Conservation (phyloP, 2,113 vertebrate species). For the Mesoclemmys tuberculata region DNA sequence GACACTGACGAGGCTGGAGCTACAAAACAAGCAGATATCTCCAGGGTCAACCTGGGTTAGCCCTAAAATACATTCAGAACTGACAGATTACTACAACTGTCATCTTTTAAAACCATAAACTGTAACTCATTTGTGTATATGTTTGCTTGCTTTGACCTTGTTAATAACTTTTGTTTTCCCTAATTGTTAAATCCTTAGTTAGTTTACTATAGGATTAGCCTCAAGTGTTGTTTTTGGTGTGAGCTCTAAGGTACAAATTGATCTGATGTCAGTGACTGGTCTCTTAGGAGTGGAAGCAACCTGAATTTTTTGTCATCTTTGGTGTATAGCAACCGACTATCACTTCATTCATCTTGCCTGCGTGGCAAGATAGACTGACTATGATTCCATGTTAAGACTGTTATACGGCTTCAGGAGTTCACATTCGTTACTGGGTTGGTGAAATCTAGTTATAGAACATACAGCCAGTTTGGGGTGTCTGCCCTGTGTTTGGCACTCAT, state of each 20-base stretch:
- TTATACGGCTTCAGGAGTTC: not conserved
- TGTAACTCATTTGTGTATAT: not conserved
- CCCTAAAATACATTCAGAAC: too few species aligned
- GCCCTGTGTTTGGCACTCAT: not conserved
- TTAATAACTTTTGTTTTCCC: too few species aligned
- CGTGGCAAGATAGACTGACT: not conserved
- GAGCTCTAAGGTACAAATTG: not conserved
- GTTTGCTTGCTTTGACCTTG: not conserved
- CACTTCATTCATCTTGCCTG: not conserved
- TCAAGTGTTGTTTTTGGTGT: not conserved
- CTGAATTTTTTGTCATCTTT: not conserved
- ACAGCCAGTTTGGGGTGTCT: not conserved
- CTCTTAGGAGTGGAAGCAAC: not conserved
- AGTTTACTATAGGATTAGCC: not conserved
- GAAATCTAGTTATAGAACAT: not conserved
- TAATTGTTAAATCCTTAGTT: not conserved
- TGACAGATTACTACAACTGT: not conserved
- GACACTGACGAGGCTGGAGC: too few species aligned
- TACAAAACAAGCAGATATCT: too few species aligned
- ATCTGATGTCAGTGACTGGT: not conserved
- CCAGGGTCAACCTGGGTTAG: too few species aligned
- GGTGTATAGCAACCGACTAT: not conserved
- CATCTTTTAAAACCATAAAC: not conserved
- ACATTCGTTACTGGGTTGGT: too few species aligned
- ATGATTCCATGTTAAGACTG: not conserved